Conservation (phyloP, 2,113 vertebrate species). For the Isichthys henryi region DNA sequence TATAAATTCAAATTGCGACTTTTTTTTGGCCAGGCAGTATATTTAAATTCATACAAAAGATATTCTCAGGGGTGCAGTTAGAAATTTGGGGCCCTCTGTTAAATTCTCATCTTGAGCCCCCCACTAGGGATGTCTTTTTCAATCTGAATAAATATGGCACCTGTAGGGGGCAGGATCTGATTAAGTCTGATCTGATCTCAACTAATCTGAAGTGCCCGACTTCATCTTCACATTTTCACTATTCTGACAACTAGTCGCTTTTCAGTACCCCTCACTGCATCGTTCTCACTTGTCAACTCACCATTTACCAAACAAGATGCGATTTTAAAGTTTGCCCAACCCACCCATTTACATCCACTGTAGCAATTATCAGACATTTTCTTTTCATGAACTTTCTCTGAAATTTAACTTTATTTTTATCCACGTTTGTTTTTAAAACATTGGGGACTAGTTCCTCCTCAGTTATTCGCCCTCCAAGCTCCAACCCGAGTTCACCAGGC, state of each 20-base stretch:
- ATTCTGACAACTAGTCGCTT: constrained; percentile 31
- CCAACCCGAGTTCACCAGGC: constrained; percentile 61
- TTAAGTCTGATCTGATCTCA: constrained; percentile 40
- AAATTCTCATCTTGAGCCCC: background rate
- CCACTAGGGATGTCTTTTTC: background rate
- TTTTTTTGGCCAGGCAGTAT: no score
- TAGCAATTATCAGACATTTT: constrained; percentile 16
- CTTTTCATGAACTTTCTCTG: background rate
- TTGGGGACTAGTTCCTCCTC: constrained; percentile 54
- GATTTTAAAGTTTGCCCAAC: constrained; percentile 19
- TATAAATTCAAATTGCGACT: no score
- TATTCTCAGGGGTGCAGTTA: background rate
- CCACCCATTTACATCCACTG: background rate
- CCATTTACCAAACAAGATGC: constrained; percentile 16
- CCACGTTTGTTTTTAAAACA: constrained; percentile 20
- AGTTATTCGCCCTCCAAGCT: constrained; percentile 81
- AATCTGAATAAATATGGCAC: background rate
- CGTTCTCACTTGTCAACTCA: background rate
- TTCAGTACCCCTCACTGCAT: background rate
- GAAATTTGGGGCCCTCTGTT: background rate
- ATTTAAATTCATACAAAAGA: no score
- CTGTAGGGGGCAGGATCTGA: constrained; percentile 42
- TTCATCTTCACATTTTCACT: constrained; percentile 31
- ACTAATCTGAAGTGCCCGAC: constrained; percentile 32
- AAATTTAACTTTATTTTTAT: constrained; percentile 12